Evolutionary conservation across 1,140 invertebrate genomes (phyloP).

Genomic region (Trypoxylus dichotomus): DNA sequence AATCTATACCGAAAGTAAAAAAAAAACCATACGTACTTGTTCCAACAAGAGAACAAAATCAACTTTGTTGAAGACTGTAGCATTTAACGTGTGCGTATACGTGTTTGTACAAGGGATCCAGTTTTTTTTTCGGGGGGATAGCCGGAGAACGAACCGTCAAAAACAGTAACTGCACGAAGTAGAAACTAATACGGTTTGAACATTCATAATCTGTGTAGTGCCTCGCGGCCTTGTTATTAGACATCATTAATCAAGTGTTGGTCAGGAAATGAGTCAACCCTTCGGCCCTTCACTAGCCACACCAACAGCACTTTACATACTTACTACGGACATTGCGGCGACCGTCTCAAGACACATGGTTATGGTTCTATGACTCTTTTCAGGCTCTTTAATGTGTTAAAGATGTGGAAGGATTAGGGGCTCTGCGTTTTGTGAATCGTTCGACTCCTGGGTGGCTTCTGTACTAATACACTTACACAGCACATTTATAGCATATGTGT

Average conservation of each 20-base stretch:
- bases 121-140: neutral
- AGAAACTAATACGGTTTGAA: slow-evolving; percentile 44
- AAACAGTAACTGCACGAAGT: slow-evolving; percentile 42
- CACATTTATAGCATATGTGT: neutral
- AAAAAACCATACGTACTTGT: neutral
- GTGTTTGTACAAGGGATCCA: slow-evolving; percentile 4
- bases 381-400: slow-evolving; percentile 40
- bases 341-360: slow-evolving; percentile 47
- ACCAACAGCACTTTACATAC: slow-evolving; percentile 51
- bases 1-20: too few species aligned
- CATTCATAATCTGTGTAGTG: slow-evolving; percentile 38
- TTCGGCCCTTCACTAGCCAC: slow-evolving; percentile 48
- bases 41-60: neutral
- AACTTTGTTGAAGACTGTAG: neutral
- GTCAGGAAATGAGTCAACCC: slow-evolving; percentile 55
- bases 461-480: slow-evolving; percentile 5
- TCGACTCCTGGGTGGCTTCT: slow-evolving; percentile 36
- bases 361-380: slow-evolving; percentile 30
- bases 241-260: slow-evolving; percentile 54
- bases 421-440: slow-evolving; percentile 25
- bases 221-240: slow-evolving; percentile 51
- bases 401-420: slow-evolving; percentile 36
- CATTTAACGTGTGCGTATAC: neutral
- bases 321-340: slow-evolving; percentile 44
- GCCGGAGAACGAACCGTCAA: slow-evolving; percentile 39